Percentiles rank a stretch among this genome's conserved stretches.
phyloP scores from a whole-genome alignment of 2,888 invertebrate species.

The Aromia moschata region DNA sequence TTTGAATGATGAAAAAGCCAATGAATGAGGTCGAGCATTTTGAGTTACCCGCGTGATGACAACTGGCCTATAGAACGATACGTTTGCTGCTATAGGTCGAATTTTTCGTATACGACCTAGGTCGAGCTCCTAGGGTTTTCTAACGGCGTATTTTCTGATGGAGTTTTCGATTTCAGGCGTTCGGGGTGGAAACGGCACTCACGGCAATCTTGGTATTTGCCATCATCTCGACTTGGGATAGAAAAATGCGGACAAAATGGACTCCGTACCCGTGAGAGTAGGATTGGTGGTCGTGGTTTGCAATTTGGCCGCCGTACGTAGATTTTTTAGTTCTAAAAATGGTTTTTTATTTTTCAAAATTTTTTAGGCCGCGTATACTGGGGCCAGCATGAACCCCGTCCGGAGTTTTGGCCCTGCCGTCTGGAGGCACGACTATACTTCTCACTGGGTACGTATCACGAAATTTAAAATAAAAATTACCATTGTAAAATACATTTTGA shows the following conservation, averaged over 20 bases:
- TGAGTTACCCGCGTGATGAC: too few relatives aligned
- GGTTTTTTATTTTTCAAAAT: not conserved
- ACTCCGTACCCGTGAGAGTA: slow-evolving; percentile 73
- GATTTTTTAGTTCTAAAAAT: not conserved
- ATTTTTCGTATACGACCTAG: too few relatives aligned
- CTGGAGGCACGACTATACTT: slow-evolving; percentile 70
- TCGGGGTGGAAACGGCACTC: slow-evolving; percentile 71
- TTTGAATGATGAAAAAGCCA: too few relatives aligned
- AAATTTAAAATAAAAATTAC: too few relatives aligned
- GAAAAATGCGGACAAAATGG: slow-evolving; percentile 70
- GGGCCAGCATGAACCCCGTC: slow-evolving; percentile 77
- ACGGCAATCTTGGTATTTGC: slow-evolving; percentile 72
- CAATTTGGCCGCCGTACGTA: slow-evolving; percentile 71
- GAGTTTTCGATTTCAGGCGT: slow-evolving; percentile 59
- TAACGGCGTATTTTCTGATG: not conserved
- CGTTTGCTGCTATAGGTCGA: too few relatives aligned
- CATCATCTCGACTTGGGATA: slow-evolving; percentile 77
- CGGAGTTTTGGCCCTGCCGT: slow-evolving; percentile 76
- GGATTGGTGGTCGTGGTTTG: slow-evolving; percentile 73
- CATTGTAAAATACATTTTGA: too few relatives aligned
- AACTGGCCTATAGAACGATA: too few relatives aligned
- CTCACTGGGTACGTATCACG: slow-evolving; percentile 82
- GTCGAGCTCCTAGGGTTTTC: too few relatives aligned
- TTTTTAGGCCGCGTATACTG: slow-evolving; percentile 66
- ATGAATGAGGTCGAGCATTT: too few relatives aligned